Evolutionary conservation across 2,888 invertebrate species (phyloP).

Genomic region (Spisula solida): DNA sequence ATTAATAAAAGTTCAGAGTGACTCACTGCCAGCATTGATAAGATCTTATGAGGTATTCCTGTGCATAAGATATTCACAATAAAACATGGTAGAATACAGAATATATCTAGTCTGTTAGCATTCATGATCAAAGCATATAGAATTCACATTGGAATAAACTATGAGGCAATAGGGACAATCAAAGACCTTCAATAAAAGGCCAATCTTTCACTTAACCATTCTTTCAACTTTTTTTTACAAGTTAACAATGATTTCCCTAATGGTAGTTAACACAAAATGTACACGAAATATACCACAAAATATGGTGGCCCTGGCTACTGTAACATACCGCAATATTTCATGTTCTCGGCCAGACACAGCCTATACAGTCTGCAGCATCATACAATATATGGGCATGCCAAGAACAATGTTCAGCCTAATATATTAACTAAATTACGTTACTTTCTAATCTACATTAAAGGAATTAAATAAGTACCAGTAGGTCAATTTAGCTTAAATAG

Average conservation of each 20-base stretch:
- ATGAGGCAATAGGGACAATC: neutral
- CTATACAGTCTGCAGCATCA: neutral
- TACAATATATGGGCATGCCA: neutral
- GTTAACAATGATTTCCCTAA: slow-evolving; percentile 19
- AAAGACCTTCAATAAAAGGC: neutral
- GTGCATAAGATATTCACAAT: slow-evolving; percentile 17
- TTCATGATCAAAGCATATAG: neutral
- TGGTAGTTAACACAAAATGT: neutral
- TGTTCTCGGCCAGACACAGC: neutral
- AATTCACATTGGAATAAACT: neutral
- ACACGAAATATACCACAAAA: slow-evolving; percentile 1
- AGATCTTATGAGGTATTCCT: neutral
- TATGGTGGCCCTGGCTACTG: neutral
- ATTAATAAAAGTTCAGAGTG: neutral
- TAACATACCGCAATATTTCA: neutral
- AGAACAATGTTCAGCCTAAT: neutral
- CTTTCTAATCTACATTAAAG: too few relatives aligned
- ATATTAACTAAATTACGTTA: too few relatives aligned
- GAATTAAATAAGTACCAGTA: neutral
- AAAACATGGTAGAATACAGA: neutral
- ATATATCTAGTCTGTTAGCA: neutral
- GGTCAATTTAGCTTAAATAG: neutral
- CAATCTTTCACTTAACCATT: neutral
- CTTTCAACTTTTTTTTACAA: neutral
- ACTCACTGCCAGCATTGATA: neutral